Evolutionary conservation across 2,888 invertebrate genomes (phyloP).

Genomic region (Argyresthia albistria): DNA sequence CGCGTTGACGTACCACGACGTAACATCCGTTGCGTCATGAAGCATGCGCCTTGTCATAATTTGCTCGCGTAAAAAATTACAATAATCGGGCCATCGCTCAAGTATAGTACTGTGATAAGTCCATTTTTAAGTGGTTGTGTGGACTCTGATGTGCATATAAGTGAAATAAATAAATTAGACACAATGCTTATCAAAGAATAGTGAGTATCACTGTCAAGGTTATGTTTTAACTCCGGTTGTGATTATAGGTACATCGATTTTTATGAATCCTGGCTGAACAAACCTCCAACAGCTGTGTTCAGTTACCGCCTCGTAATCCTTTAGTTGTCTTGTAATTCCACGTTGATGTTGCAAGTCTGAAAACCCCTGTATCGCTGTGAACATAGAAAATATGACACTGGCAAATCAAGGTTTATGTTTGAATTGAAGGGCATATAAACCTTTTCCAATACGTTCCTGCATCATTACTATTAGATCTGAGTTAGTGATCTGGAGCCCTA

Average conservation of each 20-base stretch:
- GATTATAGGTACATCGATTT: conserved; percentile 56
- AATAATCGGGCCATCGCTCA: conserved; percentile 60
- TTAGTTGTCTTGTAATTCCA: conserved; percentile 7
- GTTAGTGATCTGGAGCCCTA: too few relatives aligned
- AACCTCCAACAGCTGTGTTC: conserved; percentile 22
- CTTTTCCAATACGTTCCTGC: too few relatives aligned
- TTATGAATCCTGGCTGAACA: conserved; percentile 24
- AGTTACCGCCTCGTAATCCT: conserved; percentile 29
- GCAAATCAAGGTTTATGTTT: conserved; percentile 38
- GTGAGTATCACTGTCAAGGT: conserved; percentile 70
- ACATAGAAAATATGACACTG: conserved; percentile 37
- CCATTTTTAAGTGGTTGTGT: conserved; percentile 59
- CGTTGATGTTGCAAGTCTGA: background rate
- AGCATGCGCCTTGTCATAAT: conserved; percentile 75
- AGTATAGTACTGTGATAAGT: conserved; percentile 67
- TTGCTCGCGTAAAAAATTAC: conserved; percentile 52
- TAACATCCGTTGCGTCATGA: conserved; percentile 76
- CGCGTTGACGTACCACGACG: conserved; percentile 74
- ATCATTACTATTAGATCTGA: too few relatives aligned
- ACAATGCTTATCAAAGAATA: conserved; percentile 82
- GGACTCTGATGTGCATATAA: conserved; percentile 69
- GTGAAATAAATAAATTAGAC: conserved; percentile 53
- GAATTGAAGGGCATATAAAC: too few relatives aligned
- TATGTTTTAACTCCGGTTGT: conserved; percentile 38
- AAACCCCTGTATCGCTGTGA: too few relatives aligned